Conservation (phyloP, 1,140 invertebrate genomes). For the Parasteatoda tepidariorum region DNA sequence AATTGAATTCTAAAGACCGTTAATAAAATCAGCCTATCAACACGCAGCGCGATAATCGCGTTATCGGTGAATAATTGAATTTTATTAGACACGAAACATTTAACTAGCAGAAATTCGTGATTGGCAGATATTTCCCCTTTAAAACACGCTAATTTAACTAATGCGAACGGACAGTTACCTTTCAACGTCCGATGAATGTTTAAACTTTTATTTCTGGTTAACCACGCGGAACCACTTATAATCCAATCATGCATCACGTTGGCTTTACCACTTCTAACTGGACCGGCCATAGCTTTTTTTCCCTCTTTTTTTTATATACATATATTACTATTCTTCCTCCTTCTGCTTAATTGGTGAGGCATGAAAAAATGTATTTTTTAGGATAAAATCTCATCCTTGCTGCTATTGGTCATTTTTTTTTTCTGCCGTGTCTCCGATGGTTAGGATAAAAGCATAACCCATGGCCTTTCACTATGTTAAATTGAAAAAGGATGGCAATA, state of each 20-base stretch:
- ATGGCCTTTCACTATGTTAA: constrained; percentile 2
- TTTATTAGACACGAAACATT: too few relatives aligned
- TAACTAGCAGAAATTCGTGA: too few relatives aligned
- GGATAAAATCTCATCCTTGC: neutral
- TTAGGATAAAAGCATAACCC: constrained; percentile 5
- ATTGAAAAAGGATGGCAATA: neutral
- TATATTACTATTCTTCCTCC: too few relatives aligned
- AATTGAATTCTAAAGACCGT: too few relatives aligned
- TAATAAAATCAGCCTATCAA: too few relatives aligned
- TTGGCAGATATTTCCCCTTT: too few relatives aligned
- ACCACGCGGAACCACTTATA: neutral
- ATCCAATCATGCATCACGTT: neutral
- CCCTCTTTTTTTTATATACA: too few relatives aligned
- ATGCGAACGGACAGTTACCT: neutral
- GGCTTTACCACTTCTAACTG: neutral
- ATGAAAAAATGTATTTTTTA: constrained; percentile 9
- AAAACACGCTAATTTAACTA: too few relatives aligned
- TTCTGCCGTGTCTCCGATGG: neutral
- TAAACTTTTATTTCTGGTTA: neutral
- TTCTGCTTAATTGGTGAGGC: too few relatives aligned
- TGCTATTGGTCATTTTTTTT: constrained; percentile 18
- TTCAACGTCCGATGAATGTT: neutral
- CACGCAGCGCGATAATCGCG: too few relatives aligned
- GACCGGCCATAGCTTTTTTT: neutral
- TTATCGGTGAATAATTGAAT: too few relatives aligned